Conservation (phyloP, 2,113 vertebrate species). For the Saimiri boliviensis region DNA sequence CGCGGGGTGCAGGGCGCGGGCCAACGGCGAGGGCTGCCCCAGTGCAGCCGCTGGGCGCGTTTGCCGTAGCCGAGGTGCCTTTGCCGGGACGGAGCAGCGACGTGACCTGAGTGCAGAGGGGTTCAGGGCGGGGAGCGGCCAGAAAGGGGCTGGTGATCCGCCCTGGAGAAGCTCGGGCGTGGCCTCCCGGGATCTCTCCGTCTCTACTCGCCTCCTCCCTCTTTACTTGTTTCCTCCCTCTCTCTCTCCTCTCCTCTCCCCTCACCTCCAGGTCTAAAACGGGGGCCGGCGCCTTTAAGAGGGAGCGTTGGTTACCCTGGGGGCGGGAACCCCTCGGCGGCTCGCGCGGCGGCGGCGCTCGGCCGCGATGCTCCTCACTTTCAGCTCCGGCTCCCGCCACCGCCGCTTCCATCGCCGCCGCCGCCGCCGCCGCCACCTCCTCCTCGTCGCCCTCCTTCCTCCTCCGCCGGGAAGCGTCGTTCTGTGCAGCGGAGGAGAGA, state of each 20-base stretch:
- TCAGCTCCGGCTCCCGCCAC: conserved; percentile 13
- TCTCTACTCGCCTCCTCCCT: rapidly evolving
- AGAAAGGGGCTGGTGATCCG: not conserved
- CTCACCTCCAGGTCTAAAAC: not conserved
- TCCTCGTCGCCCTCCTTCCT: not conserved
- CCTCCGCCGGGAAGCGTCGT: conserved; percentile 64
- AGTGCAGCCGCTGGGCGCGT: not conserved
- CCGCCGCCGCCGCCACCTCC: not conserved
- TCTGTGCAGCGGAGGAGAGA: conserved; percentile 46
- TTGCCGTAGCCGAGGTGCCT: no score
- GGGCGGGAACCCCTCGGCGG: conserved; percentile 65
- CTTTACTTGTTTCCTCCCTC: not conserved
- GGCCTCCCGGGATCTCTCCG: not conserved
- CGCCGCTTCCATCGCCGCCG: not conserved
- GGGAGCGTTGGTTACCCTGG: conserved; percentile 42
- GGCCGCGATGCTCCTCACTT: conserved; percentile 63
- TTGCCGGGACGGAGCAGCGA: not conserved
- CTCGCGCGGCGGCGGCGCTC: conserved; percentile 53
- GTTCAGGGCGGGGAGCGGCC: rapidly evolving
- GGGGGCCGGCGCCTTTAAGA: conserved; percentile 77
- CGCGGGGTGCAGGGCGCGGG: not conserved
- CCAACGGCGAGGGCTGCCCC: not conserved
- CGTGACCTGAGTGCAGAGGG: not conserved
- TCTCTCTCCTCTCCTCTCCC: not conserved
- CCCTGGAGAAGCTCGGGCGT: no score